Conservation (phyloP, 23 tunicate genomes). For the Styela plicata region DNA sequence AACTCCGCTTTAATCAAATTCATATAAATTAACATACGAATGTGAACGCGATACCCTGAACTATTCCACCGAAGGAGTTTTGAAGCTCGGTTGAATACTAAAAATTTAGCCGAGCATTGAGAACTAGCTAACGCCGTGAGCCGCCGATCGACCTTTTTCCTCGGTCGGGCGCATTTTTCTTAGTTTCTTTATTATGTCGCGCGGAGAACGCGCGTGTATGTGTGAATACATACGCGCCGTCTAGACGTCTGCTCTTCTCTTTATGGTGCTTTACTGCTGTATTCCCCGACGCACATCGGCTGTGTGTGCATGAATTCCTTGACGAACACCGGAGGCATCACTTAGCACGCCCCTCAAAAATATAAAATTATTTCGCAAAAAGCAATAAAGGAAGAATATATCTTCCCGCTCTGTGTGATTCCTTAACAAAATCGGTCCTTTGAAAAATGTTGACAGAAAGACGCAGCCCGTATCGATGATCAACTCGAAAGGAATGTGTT, state of each 20-base stretch:
- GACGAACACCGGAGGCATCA: background rate
- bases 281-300: background rate
- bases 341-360: background rate
- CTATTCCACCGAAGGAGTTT: too few species aligned
- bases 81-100: background rate
- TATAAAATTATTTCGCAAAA: background rate
- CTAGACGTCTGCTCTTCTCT: constrained; percentile 42
- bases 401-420: background rate
- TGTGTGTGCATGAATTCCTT: background rate
- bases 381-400: background rate
- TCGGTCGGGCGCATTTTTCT: background rate
- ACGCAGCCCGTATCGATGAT: background rate
- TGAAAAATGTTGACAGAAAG: background rate
- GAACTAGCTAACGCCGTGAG: background rate
- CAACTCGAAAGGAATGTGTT: background rate
- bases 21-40: too few species aligned
- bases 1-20: too few species aligned
- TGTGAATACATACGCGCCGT: constrained; percentile 26
- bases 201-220: constrained; percentile 12
- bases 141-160: background rate
- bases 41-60: too few species aligned
- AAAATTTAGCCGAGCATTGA: constrained; percentile 1
- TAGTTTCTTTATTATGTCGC: constrained; percentile 3
- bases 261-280: constrained; percentile 3
- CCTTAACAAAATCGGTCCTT: background rate